These are phyloP conservation scores for Marisa cornuarietis DNA, from an alignment of 1,140 invertebrate genomes.

Conservation along the genomic window DNA sequence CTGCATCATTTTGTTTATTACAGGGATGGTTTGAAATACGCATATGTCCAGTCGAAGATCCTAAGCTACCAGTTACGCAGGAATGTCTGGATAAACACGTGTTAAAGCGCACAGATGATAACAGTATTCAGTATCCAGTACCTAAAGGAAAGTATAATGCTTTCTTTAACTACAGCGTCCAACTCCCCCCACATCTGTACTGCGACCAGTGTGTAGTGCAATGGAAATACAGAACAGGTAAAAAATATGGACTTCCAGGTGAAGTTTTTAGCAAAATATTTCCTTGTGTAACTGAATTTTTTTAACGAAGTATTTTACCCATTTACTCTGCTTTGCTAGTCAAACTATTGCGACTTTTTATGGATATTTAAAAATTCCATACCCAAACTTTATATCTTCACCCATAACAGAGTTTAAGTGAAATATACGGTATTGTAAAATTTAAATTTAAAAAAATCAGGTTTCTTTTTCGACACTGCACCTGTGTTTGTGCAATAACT, in stretches of 20 bases:
- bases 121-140: conserved; percentile 25
- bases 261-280: no score
- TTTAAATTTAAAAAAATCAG: no score
- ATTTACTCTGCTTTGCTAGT: no score
- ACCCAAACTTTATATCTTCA: no score
- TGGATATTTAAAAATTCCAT: no score
- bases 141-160: conserved; percentile 41
- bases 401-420: no score
- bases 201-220: conserved; percentile 89
- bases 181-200: conserved; percentile 81
- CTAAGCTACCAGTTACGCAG: conserved; percentile 43
- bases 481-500: no score
- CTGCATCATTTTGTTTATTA: conserved; percentile 4
- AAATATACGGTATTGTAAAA: no score
- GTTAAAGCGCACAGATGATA: conserved; percentile 22
- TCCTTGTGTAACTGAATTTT: no score
- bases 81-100: conserved; percentile 53
- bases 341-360: no score
- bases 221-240: conserved; percentile 90
- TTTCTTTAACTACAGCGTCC: conserved; percentile 44
- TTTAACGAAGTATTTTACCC: no score
- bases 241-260: background rate
- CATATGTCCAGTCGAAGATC: conserved; percentile 69
- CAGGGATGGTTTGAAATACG: conserved; percentile 57
- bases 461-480: no score